Evolutionary conservation across 1,140 invertebrate genomes (phyloP), one percentile per base, ranked within the genome.

Genomic region (Nixonia krombeini): DNA sequence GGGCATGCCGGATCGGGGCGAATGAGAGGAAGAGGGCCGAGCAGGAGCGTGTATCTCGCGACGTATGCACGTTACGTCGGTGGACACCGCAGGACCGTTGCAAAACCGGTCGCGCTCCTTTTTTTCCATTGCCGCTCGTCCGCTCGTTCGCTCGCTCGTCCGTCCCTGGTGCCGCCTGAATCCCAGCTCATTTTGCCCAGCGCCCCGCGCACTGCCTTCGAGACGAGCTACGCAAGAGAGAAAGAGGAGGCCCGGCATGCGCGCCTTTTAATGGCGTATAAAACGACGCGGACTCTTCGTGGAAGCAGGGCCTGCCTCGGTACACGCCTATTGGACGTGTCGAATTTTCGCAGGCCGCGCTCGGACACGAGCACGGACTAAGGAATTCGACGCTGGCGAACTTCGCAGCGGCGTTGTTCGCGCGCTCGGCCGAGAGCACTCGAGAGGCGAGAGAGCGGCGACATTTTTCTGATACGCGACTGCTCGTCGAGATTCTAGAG

Each of bases 61-160:
- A n/a, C n/a, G n/a, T n/a, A n/a, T n/a, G n/a, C n/a, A 51, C 40
- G 50, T 69, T 42, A 66, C 52, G 46, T 62, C 44, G 49, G 45
- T 37, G 56, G 51, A 57, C 53, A 49, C 16, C 37, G 49, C 49
- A 59, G 63, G 56, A 65, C 53, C 51, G 12, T 16, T 21, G 44
- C 29, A 59, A 38, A 70, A 57, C 67, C 67, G 67, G 67, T 64
- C 59, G 26, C 16, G 47, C 8, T 4, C 37, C 17, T 40, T 40
- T 40, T 40, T 40, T 31, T 31, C 8, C 9, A n/a, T 38, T 38
- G 21, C 49, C 38, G 44, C 29, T 49, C 18, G 44, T 13, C 28
- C n/a, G 13, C 16, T 51, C 35, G 56, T 37, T 25, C 23, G n/a
- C n/a, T 26, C 18, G 9, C 8, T 17, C 12, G 38, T 25, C 23